Evolutionary conservation across 2,113 vertebrate genomes (phyloP).

Genomic region (Bagarius yarrelli): DNA sequence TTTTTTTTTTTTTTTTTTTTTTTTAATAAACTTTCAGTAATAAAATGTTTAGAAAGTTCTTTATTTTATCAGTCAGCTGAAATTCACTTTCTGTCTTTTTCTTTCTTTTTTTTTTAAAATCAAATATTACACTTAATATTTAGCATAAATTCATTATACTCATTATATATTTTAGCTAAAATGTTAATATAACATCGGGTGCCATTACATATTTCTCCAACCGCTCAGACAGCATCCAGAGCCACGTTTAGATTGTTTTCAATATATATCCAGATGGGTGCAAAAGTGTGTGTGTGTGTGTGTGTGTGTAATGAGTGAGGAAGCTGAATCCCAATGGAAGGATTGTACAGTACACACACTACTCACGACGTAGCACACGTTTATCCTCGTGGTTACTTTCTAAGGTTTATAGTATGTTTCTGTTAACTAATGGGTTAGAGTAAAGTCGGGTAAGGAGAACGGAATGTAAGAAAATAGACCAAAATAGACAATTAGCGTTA

Average conservation of each 20-base stretch:
- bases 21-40: too few relatives aligned
- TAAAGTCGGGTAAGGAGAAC: not conserved
- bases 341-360: too few relatives aligned
- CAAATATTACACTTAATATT: not conserved
- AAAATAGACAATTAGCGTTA: not conserved
- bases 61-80: too few relatives aligned
- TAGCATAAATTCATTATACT: too few relatives aligned
- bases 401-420: not conserved
- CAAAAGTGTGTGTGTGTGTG: not conserved
- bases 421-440: not conserved
- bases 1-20: too few relatives aligned
- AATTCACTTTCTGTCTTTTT: too few relatives aligned
- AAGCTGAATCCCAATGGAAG: too few relatives aligned
- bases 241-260: not conserved
- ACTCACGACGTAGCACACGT: too few relatives aligned
- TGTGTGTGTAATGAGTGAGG: too few relatives aligned
- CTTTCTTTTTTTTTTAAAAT: not conserved
- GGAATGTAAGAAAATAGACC: not conserved
- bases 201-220: not conserved
- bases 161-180: not conserved
- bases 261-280: not conserved
- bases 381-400: too few relatives aligned
- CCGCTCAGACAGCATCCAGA: not conserved
- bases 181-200: constrained; percentile 2
- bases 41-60: not conserved